These are phyloP conservation scores for Platygyra sinensis DNA, from an alignment of 64 coral and sea anemone species.

Conservation along the genomic window DNA sequence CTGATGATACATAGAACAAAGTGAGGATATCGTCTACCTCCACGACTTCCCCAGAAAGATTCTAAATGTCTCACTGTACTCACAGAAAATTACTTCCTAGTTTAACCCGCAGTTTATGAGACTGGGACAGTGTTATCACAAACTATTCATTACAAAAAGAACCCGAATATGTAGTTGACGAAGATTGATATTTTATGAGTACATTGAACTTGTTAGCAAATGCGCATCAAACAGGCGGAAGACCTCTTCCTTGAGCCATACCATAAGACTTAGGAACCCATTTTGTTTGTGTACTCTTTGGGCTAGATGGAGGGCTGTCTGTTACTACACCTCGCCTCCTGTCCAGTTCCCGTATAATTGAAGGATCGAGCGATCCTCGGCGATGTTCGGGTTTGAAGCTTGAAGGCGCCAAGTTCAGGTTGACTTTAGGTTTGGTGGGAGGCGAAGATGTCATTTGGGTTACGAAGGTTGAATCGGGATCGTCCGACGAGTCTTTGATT, in stretches of 20 bases:
- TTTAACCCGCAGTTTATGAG: too few relatives aligned
- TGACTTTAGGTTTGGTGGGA: conserved; percentile 31
- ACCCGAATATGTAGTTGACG: too few relatives aligned
- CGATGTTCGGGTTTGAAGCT: conserved; percentile 66
- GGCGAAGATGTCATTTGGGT: conserved; percentile 53
- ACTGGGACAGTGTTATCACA: too few relatives aligned
- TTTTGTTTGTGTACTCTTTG: conserved; percentile 63
- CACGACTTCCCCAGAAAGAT: too few relatives aligned
- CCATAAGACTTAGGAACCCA: conserved; percentile 73
- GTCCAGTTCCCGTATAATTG: conserved; percentile 44
- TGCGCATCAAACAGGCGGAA: conserved; percentile 35
- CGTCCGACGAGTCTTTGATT: conserved; percentile 11
- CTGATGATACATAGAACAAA: too few relatives aligned
- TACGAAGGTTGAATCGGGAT: conserved; percentile 67
- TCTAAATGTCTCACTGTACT: too few relatives aligned
- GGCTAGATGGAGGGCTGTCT: not conserved
- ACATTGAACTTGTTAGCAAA: not conserved
- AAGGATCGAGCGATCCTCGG: conserved; percentile 81
- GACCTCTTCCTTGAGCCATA: conserved; percentile 25
- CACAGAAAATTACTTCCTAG: too few relatives aligned
- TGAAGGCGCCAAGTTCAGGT: conserved; percentile 33
- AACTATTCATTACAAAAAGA: too few relatives aligned
- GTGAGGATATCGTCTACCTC: too few relatives aligned
- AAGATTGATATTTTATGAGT: too few relatives aligned
- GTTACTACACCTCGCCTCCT: not conserved